These are phyloP conservation scores for Halcyon badia DNA, from an alignment of 2,797 vertebrate species.

Conservation along the genomic window DNA sequence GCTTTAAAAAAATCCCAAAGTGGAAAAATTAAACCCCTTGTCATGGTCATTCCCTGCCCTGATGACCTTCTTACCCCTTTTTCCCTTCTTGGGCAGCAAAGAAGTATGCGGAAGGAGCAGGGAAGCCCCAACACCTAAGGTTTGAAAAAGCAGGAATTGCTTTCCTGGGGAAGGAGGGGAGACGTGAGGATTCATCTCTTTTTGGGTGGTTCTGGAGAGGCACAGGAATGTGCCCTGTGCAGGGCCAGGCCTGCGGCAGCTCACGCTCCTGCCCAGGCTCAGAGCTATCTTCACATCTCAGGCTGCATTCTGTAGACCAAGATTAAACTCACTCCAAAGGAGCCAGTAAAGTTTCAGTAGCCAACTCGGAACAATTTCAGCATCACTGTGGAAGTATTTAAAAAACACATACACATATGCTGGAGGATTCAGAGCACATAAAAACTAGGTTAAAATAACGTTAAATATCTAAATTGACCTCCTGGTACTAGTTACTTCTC, in stretches of 20 bases:
- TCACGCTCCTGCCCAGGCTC: accelerated
- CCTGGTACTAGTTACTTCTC: conserved; percentile 30
- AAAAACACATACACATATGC: not conserved
- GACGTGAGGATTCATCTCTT: not conserved
- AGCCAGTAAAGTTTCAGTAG: not conserved
- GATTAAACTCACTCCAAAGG: not conserved
- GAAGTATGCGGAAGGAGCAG: not conserved
- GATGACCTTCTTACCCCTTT: not conserved
- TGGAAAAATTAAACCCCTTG: not conserved
- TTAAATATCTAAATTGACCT: conserved; percentile 49
- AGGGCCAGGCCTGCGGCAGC: not conserved
- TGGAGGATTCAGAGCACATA: not conserved
- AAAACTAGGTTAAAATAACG: conserved; percentile 42
- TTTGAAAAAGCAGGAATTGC: not conserved
- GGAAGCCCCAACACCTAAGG: not conserved
- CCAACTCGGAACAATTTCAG: not conserved
- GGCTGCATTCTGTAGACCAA: not conserved
- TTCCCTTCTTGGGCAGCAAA: not conserved
- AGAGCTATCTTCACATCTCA: not conserved
- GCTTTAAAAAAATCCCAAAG: not conserved
- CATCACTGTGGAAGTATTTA: not conserved
- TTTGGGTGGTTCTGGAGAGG: not conserved
- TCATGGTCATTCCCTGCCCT: not conserved
- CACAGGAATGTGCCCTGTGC: accelerated
- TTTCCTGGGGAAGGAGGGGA: not conserved